Evolutionary conservation across 2,888 invertebrate genomes (phyloP).

Genomic region (Leptopilina syphax): DNA sequence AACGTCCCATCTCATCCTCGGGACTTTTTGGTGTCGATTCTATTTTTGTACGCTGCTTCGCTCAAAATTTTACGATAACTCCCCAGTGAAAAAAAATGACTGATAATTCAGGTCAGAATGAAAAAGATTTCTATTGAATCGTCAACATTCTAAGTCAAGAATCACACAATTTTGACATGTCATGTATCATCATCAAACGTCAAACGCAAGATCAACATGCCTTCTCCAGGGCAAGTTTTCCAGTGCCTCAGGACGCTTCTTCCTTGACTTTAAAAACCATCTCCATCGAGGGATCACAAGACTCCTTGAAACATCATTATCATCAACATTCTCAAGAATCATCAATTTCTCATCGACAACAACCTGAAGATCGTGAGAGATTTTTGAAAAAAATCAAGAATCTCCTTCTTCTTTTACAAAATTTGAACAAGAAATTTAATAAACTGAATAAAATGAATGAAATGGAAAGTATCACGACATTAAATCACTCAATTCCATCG

Average conservation of each 20-base stretch:
- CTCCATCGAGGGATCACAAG: background rate
- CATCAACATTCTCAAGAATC: conserved; percentile 5
- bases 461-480: background rate
- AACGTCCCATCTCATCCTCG: conserved; percentile 16
- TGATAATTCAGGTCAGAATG: conserved; percentile 2
- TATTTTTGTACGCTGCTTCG: conserved; percentile 62
- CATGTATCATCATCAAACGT: conserved; percentile 36
- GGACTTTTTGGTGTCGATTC: conserved; percentile 44
- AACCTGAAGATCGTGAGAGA: background rate
- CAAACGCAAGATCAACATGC: conserved; percentile 22
- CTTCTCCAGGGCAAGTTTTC: conserved; percentile 32
- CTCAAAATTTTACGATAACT: conserved; percentile 40
- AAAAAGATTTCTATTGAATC: conserved; percentile 19
- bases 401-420: conserved; percentile 10
- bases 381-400: conserved; percentile 12
- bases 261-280: conserved; percentile 22
- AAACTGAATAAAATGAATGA: background rate
- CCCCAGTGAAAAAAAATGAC: conserved; percentile 32
- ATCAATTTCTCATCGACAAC: background rate
- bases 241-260: conserved; percentile 35
- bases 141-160: background rate
- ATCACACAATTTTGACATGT: conserved; percentile 36
- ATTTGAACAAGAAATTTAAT: conserved; percentile 5
- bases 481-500: background rate
- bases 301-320: background rate